Base-by-base conservation (phyloP, 2,113 vertebrate species). In the Ailurus styani region DNA sequence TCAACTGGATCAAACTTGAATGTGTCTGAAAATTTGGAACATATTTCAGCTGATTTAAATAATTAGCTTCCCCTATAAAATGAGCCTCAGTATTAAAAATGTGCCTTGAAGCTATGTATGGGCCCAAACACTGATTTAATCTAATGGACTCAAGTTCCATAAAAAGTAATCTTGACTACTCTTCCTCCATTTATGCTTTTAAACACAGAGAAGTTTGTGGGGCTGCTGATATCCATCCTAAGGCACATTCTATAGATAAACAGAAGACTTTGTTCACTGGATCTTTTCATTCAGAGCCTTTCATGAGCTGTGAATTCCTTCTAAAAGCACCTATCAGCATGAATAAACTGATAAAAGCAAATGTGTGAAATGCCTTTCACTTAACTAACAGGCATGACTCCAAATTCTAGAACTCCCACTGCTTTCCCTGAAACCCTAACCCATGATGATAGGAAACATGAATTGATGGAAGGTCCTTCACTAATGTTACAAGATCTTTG, bases 321-420 rank as follows among this genome's bases (percentile, higher is more conserved):
- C 95, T 95, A 98, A 97, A 98, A 98, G 96, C 96, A 98, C 95
- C 94, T 98, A 98, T 98, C 97, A 75, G 95, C 98, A 98, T 98
- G 98, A 98, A 97, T 98, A 98, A 98, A 98, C 96, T 98, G 98
- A 99, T 98, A 97, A 97, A 98, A 99, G 93, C 97, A 95, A 97
- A 98, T 87, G 97, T 97, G 96, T 98, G 96, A 98, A 96, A 96
- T 96, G 98, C 95, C 90, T 98, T 98, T 98, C 90, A 97, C 96
- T 98, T 95, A 98, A 91, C 81, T 98, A 98, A 98, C 98, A 98
- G 96, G 98, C 84, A 0, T 40, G 40, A 98, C 97, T 97, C 96
- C 96, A 94, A 97, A 95, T 11, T 45, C 95, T 97, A 68, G 92
- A 91, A 97, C 96, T 72, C 97, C 96, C 90, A 92, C 93, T 31